phyloP scores from a whole-genome alignment of 2,113 vertebrate genomes.

The Pluvianellus socialis region DNA sequence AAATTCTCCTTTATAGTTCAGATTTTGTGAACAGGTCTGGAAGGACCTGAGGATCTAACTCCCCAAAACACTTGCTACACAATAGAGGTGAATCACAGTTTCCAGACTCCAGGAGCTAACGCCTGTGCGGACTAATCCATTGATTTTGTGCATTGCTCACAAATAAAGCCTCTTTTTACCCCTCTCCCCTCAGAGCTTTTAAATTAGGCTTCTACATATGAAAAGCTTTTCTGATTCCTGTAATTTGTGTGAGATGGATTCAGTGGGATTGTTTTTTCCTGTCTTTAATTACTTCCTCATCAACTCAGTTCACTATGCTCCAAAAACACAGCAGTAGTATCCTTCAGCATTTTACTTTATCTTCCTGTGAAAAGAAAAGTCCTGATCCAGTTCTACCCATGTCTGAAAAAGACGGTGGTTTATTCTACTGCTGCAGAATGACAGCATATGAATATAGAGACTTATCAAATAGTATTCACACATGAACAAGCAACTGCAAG shows the following conservation, averaged over 20 bases:
- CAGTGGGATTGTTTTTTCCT: constrained; percentile 39
- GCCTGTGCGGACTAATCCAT: background rate
- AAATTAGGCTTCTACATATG: background rate
- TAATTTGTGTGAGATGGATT: constrained; percentile 24
- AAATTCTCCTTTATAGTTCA: background rate
- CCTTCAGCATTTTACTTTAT: constrained; percentile 13
- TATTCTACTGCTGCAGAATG: background rate
- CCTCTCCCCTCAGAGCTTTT: background rate
- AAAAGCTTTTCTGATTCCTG: constrained; percentile 10
- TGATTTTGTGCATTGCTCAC: background rate
- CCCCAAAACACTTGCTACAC: background rate
- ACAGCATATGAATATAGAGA: background rate
- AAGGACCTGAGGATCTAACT: background rate
- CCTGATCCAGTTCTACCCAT: constrained; percentile 12
- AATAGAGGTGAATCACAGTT: background rate
- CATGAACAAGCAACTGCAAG: background rate
- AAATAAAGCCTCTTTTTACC: background rate
- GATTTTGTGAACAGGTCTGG: background rate
- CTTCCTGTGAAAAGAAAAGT: constrained; percentile 17
- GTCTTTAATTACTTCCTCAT: constrained; percentile 60
- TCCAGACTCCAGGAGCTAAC: background rate
- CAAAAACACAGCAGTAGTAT: background rate
- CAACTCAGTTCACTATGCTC: constrained; percentile 12
- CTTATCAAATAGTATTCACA: constrained; percentile 22
- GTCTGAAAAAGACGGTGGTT: constrained; percentile 13